Percentiles rank a stretch among this genome's conserved stretches.
These are phyloP conservation scores for Chromobotia macracanthus DNA, from an alignment of 2,797 vertebrate species.

Conservation along the genomic window DNA sequence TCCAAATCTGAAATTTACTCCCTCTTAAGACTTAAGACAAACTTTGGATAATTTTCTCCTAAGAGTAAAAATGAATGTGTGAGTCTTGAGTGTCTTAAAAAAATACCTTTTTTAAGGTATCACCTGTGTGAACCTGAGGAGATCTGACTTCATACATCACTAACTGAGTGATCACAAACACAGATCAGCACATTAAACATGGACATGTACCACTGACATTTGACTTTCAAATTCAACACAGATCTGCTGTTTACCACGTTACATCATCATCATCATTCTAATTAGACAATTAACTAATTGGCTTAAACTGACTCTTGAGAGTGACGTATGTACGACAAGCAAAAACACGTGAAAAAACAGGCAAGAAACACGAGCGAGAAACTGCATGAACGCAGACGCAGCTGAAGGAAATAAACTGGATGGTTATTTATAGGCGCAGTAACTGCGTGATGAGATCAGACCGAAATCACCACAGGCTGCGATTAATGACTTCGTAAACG, in stretches of 20 bases:
- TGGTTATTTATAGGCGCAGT: neutral
- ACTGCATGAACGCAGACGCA: neutral
- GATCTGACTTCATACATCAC: too few species aligned
- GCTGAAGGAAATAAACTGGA: neutral
- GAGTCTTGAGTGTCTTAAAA: too few species aligned
- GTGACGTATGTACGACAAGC: neutral
- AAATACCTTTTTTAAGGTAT: too few species aligned
- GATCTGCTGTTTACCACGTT: neutral
- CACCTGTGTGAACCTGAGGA: too few species aligned
- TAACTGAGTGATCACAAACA: too few species aligned
- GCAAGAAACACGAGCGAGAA: neutral
- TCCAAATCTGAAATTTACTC: too few species aligned
- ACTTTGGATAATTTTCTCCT: too few species aligned
- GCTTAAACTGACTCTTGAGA: conserved; percentile 10
- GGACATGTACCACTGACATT: too few species aligned
- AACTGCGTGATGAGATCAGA: neutral
- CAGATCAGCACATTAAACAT: too few species aligned
- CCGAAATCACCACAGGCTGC: neutral
- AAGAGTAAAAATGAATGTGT: too few species aligned
- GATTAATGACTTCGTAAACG: neutral
- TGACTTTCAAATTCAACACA: too few species aligned
- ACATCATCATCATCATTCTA: conserved; percentile 15
- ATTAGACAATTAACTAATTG: conserved; percentile 39
- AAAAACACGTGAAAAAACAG: neutral
- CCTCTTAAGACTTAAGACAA: too few species aligned